Conservation (phyloP, 2,797 vertebrate genomes). For the Graptemys geographica region DNA sequence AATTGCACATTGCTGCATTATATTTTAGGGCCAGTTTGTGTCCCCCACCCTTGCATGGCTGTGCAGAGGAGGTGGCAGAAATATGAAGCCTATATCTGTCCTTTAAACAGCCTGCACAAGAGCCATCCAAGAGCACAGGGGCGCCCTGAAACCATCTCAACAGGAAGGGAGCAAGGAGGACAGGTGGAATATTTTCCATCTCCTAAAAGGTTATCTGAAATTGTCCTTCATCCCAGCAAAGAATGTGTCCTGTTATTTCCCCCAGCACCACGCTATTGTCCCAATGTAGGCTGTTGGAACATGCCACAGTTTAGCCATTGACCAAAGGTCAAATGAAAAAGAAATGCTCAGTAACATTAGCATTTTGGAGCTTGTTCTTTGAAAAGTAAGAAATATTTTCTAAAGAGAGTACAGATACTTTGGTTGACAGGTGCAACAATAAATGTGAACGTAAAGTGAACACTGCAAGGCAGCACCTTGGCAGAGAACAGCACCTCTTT, state of each 20-base stretch:
- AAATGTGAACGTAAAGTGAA: not conserved
- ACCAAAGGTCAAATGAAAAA: not conserved
- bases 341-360: not conserved
- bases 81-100: not conserved
- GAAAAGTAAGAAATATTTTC: not conserved
- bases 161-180: not conserved
- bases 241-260: not conserved
- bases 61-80: not conserved
- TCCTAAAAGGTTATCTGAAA: not conserved
- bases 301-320: not conserved
- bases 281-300: not conserved
- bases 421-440: not conserved
- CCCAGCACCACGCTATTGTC: not conserved
- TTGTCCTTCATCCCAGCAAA: not conserved
- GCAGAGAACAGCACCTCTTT: not conserved
- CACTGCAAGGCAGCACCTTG: not conserved
- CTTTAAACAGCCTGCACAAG: not conserved
- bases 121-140: not conserved
- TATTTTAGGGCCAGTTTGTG: not conserved
- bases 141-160: not conserved
- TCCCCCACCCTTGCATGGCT: not conserved
- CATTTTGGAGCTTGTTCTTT: not conserved
- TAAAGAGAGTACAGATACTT: not conserved
- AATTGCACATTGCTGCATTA: not conserved
- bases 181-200: not conserved